Evolutionary conservation across 2,888 invertebrate genomes (phyloP).

Genomic region (Caenorhabditis panamensis): DNA sequence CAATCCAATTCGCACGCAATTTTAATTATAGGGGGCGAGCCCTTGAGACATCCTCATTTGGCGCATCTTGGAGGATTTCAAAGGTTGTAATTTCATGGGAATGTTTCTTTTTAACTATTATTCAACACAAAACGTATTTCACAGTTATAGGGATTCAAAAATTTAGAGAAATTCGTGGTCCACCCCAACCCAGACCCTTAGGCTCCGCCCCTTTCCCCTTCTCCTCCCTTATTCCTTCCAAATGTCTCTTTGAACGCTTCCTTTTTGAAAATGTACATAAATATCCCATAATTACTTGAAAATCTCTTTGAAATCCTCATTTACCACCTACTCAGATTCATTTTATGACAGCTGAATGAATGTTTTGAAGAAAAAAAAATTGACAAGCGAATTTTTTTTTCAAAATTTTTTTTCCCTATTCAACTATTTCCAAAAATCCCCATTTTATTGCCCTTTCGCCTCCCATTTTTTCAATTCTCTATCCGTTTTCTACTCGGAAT

Average conservation of each 20-base stretch:
- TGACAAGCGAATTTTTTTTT: neutral
- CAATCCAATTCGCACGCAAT: slow-evolving; percentile 14
- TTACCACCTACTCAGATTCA: neutral
- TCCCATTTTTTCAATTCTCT: neutral
- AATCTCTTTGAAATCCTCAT: neutral
- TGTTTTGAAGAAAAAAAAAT: too few relatives aligned
- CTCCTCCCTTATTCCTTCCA: neutral
- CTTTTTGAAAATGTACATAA: slow-evolving; percentile 53
- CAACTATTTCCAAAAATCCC: neutral
- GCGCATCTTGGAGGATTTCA: neutral
- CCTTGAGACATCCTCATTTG: neutral
- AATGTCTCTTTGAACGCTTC: slow-evolving; percentile 28
- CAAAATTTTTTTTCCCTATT: too few relatives aligned
- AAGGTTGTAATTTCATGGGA: neutral
- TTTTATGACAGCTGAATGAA: neutral
- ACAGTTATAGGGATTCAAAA: slow-evolving; percentile 10
- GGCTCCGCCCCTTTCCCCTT: neutral
- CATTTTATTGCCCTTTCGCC: slow-evolving; percentile 3
- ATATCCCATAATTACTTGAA: slow-evolving; percentile 34
- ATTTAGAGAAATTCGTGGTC: neutral
- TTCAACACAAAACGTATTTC: too few relatives aligned
- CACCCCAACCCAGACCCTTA: neutral
- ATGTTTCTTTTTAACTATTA: neutral
- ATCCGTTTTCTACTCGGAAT: neutral
- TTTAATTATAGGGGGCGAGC: slow-evolving; percentile 5